A percentile compares a stretch with the other conserved stretches of the same genome.
These are phyloP conservation scores for Serranochromis macrocephalus DNA, from an alignment of 2,113 vertebrate species.

Conservation along the genomic window DNA sequence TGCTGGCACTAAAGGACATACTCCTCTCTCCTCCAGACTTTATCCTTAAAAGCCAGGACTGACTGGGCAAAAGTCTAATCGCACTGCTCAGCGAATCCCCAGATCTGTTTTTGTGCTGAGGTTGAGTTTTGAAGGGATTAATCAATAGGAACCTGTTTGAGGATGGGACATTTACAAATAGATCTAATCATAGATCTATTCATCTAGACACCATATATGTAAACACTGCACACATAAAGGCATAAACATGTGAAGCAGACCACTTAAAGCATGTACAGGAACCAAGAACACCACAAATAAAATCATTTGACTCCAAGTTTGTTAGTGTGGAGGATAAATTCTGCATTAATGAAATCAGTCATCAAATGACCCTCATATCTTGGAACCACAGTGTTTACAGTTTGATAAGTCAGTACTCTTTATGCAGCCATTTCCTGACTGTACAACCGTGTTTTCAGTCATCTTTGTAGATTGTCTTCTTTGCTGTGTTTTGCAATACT, in stretches of 20 bases:
- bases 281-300: background rate
- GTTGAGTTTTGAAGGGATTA: background rate
- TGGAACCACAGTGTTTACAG: background rate
- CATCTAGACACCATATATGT: background rate
- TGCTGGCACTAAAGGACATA: background rate
- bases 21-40: background rate
- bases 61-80: background rate
- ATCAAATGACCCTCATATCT: accelerated
- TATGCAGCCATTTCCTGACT: background rate
- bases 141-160: background rate
- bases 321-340: accelerated
- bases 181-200: background rate
- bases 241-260: background rate
- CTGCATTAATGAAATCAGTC: background rate
- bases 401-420: background rate
- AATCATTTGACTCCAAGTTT: background rate
- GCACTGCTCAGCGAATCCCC: accelerated
- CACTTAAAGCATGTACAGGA: background rate
- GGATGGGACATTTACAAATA: background rate
- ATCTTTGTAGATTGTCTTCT: accelerated
- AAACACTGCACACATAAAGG: accelerated
- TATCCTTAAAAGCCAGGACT: background rate
- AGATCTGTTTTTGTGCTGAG: background rate
- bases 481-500: background rate
- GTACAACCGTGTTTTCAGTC: background rate